These are phyloP conservation scores for Zhuqinia jingwanae DNA, from an alignment of 2,888 invertebrate genomes.

Conservation along the genomic window DNA sequence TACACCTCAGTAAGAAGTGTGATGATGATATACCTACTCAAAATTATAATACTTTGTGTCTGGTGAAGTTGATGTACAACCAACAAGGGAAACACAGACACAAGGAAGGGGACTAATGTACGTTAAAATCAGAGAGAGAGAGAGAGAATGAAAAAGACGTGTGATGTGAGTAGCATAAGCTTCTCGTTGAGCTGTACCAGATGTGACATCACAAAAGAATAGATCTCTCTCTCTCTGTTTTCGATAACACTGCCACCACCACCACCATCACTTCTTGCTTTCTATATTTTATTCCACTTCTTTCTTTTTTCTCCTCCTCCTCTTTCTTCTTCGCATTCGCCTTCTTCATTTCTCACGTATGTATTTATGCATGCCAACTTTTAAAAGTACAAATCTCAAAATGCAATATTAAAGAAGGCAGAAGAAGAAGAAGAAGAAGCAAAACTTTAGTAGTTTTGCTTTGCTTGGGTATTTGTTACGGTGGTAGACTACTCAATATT, in stretches of 20 bases:
- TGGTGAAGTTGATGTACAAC: constrained; percentile 31
- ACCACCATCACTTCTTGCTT: constrained; percentile 40
- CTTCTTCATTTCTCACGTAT: constrained; percentile 19
- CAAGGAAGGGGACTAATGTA: constrained; percentile 19
- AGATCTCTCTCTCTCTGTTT: constrained; percentile 62
- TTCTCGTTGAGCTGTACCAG: constrained; percentile 69
- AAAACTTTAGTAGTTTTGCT: not conserved
- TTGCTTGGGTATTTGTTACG: constrained; percentile 16
- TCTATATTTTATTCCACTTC: constrained; percentile 12
- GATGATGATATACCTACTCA: not conserved
- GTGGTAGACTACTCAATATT: constrained; percentile 16
- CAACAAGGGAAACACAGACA: constrained; percentile 28
- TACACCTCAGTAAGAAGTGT: not conserved
- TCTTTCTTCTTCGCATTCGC: constrained; percentile 6
- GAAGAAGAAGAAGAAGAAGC: constrained; percentile 29
- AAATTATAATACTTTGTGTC: constrained; percentile 15
- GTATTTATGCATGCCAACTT: constrained; percentile 52
- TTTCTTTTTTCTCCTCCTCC: not conserved
- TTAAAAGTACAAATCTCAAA: constrained; percentile 48
- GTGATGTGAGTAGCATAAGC: constrained; percentile 68
- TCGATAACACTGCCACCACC: constrained; percentile 28
- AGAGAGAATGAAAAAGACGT: constrained; percentile 43
- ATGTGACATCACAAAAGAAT: constrained; percentile 67
- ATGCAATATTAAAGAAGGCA: constrained; percentile 58
- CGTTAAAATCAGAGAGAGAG: constrained; percentile 30